phyloP scores from a whole-genome alignment of 2,797 vertebrate genomes.

The Silurus lanzhouensis region DNA sequence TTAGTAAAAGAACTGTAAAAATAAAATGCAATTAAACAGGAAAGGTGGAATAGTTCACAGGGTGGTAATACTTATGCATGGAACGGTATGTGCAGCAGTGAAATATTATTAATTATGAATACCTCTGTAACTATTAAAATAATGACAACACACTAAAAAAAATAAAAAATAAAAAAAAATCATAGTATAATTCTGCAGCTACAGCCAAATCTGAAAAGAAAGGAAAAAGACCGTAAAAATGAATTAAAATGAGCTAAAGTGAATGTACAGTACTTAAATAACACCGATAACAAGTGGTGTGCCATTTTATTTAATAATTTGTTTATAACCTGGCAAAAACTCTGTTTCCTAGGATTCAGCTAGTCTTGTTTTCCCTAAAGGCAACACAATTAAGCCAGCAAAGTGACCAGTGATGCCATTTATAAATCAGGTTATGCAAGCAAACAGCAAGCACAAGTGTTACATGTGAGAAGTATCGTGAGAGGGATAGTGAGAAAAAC shows the following conservation, averaged over 20 bases:
- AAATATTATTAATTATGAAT: no score
- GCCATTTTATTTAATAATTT: neutral
- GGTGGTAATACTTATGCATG: neutral
- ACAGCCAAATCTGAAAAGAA: neutral
- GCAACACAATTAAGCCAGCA: conserved; percentile 27
- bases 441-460: conserved; percentile 19
- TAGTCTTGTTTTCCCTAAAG: neutral
- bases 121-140: no score
- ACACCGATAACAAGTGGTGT: neutral
- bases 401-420: conserved; percentile 29
- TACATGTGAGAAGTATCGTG: conserved; percentile 16
- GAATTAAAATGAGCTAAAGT: neutral
- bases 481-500: conserved; percentile 27
- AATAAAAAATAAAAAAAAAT: no score
- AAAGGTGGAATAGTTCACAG: neutral
- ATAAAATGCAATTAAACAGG: no score
- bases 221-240: neutral
- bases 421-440: conserved; percentile 30
- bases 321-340: neutral
- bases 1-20: no score
- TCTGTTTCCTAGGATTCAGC: neutral
- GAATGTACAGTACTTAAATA: neutral
- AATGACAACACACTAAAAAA: no score
- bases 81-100: neutral
- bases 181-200: neutral